Percentiles rank a stretch among this genome's conserved stretches.
These are phyloP conservation scores for Drosophila ironensis DNA, from an alignment of 1,140 invertebrate genomes.

Conservation along the genomic window DNA sequence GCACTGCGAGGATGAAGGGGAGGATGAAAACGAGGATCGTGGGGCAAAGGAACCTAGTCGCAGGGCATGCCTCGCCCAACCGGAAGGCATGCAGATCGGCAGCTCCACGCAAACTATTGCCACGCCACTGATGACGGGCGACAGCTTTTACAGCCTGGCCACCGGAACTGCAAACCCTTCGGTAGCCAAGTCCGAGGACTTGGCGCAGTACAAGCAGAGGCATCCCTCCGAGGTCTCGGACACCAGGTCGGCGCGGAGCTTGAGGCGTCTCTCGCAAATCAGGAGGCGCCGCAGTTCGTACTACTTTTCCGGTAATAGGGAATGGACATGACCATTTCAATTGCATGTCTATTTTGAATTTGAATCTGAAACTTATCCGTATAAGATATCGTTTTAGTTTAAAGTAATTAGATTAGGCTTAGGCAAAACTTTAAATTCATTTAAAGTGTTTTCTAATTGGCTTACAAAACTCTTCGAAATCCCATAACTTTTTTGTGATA, in stretches of 20 bases:
- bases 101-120: conserved; percentile 64
- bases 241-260: conserved; percentile 41
- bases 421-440: too few species aligned
- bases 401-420: background rate
- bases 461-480: too few species aligned
- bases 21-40: conserved; percentile 1
- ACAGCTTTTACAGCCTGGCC: conserved; percentile 62
- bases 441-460: too few species aligned
- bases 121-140: conserved; percentile 43
- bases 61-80: conserved; percentile 52
- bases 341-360: too few species aligned
- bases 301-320: conserved; percentile 72
- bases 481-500: too few species aligned
- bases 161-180: conserved; percentile 5
- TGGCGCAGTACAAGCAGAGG: conserved; percentile 36
- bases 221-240: conserved; percentile 26
- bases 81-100: conserved; percentile 64
- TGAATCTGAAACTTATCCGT: background rate
- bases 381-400: background rate
- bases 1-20: conserved; percentile 38
- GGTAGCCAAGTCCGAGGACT: conserved; percentile 5
- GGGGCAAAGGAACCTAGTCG: background rate
- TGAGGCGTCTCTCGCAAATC: conserved; percentile 68
- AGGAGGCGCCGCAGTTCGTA: conserved; percentile 75
- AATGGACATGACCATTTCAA: too few species aligned